phyloP scores from a whole-genome alignment of 2,888 invertebrate species.

The Heliconius ismenius region DNA sequence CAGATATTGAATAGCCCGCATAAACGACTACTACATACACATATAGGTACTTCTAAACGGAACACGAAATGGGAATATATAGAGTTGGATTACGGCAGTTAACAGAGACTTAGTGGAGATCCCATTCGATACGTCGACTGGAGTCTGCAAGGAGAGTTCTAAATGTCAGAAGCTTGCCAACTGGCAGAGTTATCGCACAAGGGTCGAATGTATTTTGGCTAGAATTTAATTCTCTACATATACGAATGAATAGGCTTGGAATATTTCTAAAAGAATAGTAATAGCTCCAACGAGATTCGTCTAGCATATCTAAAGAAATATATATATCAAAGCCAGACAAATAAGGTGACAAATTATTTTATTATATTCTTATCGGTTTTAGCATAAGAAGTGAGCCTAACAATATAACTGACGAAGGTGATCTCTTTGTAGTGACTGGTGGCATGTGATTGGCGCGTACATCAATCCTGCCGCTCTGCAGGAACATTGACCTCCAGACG shows the following conservation, averaged over 20 bases:
- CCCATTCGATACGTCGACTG: conserved; percentile 53
- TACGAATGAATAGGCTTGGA: conserved; percentile 29
- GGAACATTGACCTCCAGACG: conserved; percentile 71
- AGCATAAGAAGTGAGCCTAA: neutral
- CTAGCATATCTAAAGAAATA: neutral
- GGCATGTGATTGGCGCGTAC: conserved; percentile 66
- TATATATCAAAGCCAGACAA: conserved; percentile 6
- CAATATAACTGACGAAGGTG: conserved; percentile 23
- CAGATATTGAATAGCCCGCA: conserved; percentile 20
- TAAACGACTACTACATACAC: conserved; percentile 6
- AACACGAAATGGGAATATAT: conserved; percentile 49
- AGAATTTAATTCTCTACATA: conserved; percentile 32
- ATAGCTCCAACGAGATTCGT: neutral
- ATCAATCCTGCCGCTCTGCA: conserved; percentile 52
- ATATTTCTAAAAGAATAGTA: conserved; percentile 14
- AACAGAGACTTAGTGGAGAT: conserved; percentile 58
- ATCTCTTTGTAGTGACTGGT: conserved; percentile 35
- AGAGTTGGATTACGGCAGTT: conserved; percentile 61
- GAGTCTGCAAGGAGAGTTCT: conserved; percentile 57
- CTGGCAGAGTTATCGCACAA: conserved; percentile 54
- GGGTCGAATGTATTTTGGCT: conserved; percentile 53
- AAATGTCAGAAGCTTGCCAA: conserved; percentile 63
- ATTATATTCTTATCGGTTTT: too few relatives aligned
- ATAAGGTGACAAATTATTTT: neutral
- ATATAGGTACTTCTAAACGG: conserved; percentile 46